Evolutionary conservation across 2,888 invertebrate species (phyloP), one percentile per base, ranked within the genome.

Genomic region (Drosophila limbata): DNA sequence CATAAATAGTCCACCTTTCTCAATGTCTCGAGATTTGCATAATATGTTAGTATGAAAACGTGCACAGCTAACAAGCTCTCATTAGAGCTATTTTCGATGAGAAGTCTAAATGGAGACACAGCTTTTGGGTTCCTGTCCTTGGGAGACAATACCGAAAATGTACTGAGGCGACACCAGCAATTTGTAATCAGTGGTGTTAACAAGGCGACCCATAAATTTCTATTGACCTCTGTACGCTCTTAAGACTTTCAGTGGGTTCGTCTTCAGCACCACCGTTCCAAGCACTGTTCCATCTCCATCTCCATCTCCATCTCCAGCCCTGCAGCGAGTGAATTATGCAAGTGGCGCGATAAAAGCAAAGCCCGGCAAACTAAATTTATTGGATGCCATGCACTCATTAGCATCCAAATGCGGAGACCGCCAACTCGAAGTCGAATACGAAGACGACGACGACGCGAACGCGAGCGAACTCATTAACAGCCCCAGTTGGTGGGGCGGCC

Each of bases 311-410:
- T 5, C 25, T 25, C n/a, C 53, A 25, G 50, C 70, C 65, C 77
- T 45, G 71, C 80, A 68, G 79, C 65, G 79, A 69, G 76, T 89
- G 84, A 85, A 88, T 83, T 88, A 88, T 85, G 86, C 90, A 88
- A 85, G 90, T 85, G 88, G 70, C 60, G 74, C 76, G 90, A 86
- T 86, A 86, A 86, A 89, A 89, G 79, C 88, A 83, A 80, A 89
- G 88, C 84, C 85, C 59, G 53, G 83, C 80, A 53, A 84, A 89
- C 87, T 81, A 83, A 90, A 90, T 86, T 86, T 86, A 86, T 86
- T 88, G 87, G 84, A 83, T 90, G 84, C 81, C 84, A 88, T 88
- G 84, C 89, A 86, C 84, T 90, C 90, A 87, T 87, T 87, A 90
- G 87, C 89, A 90, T 87, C 77, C 74, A 81, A 90, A 87, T 88